Evolutionary conservation across 2,113 vertebrate species (phyloP).

Genomic region (Ciconia maguari): DNA sequence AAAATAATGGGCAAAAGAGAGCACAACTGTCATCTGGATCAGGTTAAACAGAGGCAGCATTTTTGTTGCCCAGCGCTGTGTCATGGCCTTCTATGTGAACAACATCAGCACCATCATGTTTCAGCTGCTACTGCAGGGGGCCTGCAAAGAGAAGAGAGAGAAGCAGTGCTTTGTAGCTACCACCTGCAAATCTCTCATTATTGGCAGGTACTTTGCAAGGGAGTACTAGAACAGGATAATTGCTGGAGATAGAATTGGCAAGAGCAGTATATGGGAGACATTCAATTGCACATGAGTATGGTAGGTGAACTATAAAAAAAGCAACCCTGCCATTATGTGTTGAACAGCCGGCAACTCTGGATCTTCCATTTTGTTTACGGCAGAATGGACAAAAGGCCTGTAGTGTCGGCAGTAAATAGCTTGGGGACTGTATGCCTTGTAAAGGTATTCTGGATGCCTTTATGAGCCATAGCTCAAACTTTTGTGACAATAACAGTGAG

Average conservation of each 20-base stretch:
- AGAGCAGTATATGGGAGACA: constrained; percentile 55
- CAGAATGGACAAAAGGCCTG: constrained; percentile 59
- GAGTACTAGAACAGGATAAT: constrained; percentile 71
- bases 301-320: constrained; percentile 77
- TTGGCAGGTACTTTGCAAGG: constrained; percentile 72
- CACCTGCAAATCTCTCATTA: constrained; percentile 74
- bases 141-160: constrained; percentile 41
- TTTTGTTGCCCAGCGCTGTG: neutral
- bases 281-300: constrained; percentile 66
- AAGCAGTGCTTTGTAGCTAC: constrained; percentile 28
- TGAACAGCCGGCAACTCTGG: constrained; percentile 61
- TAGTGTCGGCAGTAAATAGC: constrained; percentile 30
- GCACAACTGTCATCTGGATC: neutral
- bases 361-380: constrained; percentile 65
- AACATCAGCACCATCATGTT: neutral
- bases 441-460: constrained; percentile 41
- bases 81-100: neutral
- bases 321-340: constrained; percentile 55
- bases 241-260: constrained; percentile 78
- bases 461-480: constrained; percentile 47
- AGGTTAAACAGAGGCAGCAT: constrained; percentile 10
- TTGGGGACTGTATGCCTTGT: constrained; percentile 15
- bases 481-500: constrained; percentile 29
- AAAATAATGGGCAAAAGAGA: neutral
- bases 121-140: constrained; percentile 48